Evolutionary conservation across 1,140 invertebrate species (phyloP).

Genomic region (Agraylea sexmaculata): DNA sequence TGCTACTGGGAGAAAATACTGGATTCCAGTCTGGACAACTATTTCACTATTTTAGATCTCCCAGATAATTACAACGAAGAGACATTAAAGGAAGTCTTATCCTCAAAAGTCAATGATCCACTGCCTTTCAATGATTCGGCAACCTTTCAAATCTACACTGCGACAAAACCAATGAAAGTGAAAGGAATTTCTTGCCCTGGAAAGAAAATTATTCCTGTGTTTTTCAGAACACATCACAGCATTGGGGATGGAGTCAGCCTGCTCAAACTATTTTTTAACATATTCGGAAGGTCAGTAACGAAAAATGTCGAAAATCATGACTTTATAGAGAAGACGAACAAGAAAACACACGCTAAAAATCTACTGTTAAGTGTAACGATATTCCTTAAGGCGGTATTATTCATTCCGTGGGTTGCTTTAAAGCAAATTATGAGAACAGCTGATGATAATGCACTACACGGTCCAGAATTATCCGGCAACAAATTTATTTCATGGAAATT

Average conservation of each 20-base stretch:
- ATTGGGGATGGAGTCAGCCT: slow-evolving; percentile 40
- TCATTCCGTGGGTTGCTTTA: slow-evolving; percentile 26
- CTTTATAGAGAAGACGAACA: background rate
- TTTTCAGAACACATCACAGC: slow-evolving; percentile 41
- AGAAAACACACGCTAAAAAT: background rate
- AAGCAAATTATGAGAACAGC: slow-evolving; percentile 30
- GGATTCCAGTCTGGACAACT: too few species aligned
- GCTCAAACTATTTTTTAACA: slow-evolving; percentile 34
- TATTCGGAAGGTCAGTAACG: slow-evolving; percentile 28
- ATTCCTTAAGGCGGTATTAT: slow-evolving; percentile 11
- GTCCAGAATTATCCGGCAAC: slow-evolving; percentile 27
- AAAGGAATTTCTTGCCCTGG: slow-evolving; percentile 9
- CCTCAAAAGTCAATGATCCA: slow-evolving; percentile 27
- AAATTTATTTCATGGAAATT: slow-evolving; percentile 31
- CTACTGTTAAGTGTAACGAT: background rate
- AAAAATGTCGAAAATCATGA: slow-evolving; percentile 17
- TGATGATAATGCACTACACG: slow-evolving; percentile 29
- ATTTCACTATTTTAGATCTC: too few species aligned
- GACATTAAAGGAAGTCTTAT: slow-evolving; percentile 28
- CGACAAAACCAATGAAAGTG: slow-evolving; percentile 25
- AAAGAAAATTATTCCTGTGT: slow-evolving; percentile 29
- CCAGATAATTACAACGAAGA: too few species aligned
- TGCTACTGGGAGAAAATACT: too few species aligned
- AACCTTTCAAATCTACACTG: slow-evolving; percentile 40
- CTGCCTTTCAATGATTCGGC: slow-evolving; percentile 35